These are phyloP conservation scores for Urosaurus nigricauda DNA, from an alignment of 2,797 vertebrate species.

Conservation along the genomic window DNA sequence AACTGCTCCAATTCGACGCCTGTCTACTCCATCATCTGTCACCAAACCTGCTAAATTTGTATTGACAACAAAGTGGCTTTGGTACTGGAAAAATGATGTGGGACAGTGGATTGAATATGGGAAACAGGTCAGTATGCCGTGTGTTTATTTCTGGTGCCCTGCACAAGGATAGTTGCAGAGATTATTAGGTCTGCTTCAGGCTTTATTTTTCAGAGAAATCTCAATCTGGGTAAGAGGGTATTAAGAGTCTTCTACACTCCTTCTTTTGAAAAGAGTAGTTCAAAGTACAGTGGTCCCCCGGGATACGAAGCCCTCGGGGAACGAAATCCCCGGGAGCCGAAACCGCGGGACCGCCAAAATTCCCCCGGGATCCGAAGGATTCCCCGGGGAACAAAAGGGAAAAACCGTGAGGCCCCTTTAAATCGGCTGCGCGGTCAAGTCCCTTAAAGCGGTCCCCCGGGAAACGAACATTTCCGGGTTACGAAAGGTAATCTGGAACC, in stretches of 20 bases:
- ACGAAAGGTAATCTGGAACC: no score
- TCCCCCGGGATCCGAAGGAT: no score
- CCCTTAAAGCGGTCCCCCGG: no score
- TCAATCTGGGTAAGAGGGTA: not conserved
- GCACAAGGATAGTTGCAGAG: slow-evolving; percentile 25
- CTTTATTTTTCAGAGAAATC: not conserved
- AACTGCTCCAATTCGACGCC: slow-evolving; percentile 79
- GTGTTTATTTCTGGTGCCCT: not conserved
- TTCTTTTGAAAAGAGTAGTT: not conserved
- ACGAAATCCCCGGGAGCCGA: no score
- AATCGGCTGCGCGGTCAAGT: no score
- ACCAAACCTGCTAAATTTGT: slow-evolving; percentile 73
- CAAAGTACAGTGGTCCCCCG: no score
- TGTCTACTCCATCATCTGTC: slow-evolving; percentile 87
- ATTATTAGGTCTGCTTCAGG: not conserved
- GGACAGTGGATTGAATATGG: slow-evolving; percentile 86
- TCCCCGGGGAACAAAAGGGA: no score
- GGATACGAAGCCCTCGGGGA: no score
- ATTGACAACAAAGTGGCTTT: slow-evolving; percentile 91
- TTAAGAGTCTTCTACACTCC: not conserved
- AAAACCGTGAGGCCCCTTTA: no score
- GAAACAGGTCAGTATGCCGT: slow-evolving; percentile 78
- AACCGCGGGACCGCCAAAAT: no score
- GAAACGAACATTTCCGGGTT: no score
- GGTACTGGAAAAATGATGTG: slow-evolving; percentile 88